Conservation (phyloP, 2,113 vertebrate species). For the Bubo blakistoni region DNA sequence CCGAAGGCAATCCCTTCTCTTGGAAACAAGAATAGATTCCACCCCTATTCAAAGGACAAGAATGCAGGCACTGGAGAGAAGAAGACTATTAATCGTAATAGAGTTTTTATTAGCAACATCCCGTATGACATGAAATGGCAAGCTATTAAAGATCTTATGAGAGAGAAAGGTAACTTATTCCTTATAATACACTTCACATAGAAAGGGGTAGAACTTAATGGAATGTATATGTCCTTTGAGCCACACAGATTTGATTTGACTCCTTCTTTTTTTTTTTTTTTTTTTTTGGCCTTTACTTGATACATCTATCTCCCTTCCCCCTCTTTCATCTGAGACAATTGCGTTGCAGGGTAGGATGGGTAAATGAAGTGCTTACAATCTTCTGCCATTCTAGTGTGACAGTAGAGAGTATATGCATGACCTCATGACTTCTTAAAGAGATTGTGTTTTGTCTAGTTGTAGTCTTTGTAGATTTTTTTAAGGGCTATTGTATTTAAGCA, state of each 20-base stretch:
- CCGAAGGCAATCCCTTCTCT: slow-evolving; percentile 71
- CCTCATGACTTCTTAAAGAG: slow-evolving; percentile 73
- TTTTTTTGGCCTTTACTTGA: slow-evolving; percentile 57
- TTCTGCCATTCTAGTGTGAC: slow-evolving; percentile 68
- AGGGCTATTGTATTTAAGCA: slow-evolving; percentile 72
- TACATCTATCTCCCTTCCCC: slow-evolving; percentile 65
- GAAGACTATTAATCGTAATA: slow-evolving; percentile 86
- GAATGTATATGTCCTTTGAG: slow-evolving; percentile 55
- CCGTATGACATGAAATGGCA: slow-evolving; percentile 99
- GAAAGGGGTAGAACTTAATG: not conserved
- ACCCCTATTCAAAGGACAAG: slow-evolving; percentile 94
- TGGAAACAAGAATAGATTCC: slow-evolving; percentile 84
- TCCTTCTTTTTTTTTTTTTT: slow-evolving; percentile 14
- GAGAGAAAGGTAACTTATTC: slow-evolving; percentile 93
- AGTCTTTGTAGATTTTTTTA: slow-evolving; percentile 68
- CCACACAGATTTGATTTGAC: slow-evolving; percentile 67
- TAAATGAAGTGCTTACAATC: slow-evolving; percentile 63
- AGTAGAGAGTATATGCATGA: slow-evolving; percentile 74
- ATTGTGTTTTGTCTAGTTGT: slow-evolving; percentile 75
- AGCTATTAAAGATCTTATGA: slow-evolving; percentile 99
- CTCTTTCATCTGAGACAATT: slow-evolving; percentile 72
- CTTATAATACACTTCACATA: slow-evolving; percentile 23
- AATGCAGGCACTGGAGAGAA: slow-evolving; percentile 81
- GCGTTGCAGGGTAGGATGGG: slow-evolving; percentile 71
- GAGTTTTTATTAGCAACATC: slow-evolving; percentile 99